Evolutionary conservation across 2,113 vertebrate genomes (phyloP).

Genomic region (Amia ocellicauda): DNA sequence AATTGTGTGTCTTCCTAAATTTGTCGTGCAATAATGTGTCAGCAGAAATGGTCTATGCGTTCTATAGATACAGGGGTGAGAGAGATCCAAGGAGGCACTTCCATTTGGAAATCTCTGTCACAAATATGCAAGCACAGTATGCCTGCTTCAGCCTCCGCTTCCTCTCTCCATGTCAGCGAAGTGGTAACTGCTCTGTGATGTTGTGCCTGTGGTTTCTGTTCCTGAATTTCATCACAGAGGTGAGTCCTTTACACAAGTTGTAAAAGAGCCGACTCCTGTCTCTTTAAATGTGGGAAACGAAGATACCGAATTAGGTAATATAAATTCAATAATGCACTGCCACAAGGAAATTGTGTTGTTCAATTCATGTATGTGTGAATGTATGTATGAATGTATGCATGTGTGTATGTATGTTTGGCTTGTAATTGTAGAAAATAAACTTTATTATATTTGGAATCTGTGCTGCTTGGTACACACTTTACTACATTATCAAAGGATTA

Average conservation of each 20-base stretch:
- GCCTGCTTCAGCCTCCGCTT: background rate
- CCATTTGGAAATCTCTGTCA: background rate
- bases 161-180: background rate
- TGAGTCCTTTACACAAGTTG: constrained; percentile 12
- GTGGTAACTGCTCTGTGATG: constrained; percentile 4
- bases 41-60: too few species aligned
- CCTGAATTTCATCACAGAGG: constrained; percentile 4
- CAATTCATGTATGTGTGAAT: constrained; percentile 8
- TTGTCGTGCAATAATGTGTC: background rate
- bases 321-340: background rate
- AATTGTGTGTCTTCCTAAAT: background rate
- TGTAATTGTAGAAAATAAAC: too few species aligned
- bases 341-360: constrained; percentile 10
- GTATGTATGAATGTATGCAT: too few species aligned
- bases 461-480: background rate
- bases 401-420: too few species aligned
- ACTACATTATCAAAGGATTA: constrained; percentile 25
- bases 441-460: background rate
- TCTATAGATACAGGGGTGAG: background rate
- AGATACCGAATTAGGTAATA: constrained; percentile 15
- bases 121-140: background rate
- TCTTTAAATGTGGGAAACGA: constrained; percentile 15
- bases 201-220: background rate
- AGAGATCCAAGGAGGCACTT: background rate
- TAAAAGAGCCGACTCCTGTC: constrained; percentile 3